Base-by-base conservation (phyloP, 2,113 vertebrate species). In the Poicephalus meyeri region DNA sequence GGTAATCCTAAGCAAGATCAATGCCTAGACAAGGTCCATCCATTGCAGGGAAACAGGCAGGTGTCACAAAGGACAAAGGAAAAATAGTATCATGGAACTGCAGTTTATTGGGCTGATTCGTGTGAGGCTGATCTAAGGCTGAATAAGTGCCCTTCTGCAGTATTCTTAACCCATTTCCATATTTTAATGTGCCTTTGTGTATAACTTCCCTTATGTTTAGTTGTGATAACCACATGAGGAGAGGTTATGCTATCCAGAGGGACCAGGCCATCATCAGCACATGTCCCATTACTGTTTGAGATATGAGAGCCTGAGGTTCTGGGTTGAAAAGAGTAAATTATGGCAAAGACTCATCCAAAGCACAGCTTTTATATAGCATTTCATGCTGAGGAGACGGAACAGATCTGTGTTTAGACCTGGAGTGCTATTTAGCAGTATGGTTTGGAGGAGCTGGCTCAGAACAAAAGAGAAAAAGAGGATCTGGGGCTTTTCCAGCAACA, bases 31-130 rank as follows among this genome's bases (percentile, higher is more conserved):
- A 26, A 71, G 28, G 6, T 11, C 65, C 12, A 6, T 12, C 31
- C 63, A 66, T 53, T 25, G 35, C 41, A 53, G 35, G 46, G 31
- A 60, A 89, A 68, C 20, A 55, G 39, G 56, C 23, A 33, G 20
- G 39, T 28, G 16, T 8, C 56, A 29, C 0, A 0, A 0, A 7
- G 0, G 3, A 35, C 58, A 37, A 53, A 41, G 7, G 2, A 11
- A 23, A 39, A n/a, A 19, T 9, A 31, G 19, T 24, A 6, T 29
- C 10, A 8, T 7, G 55, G 58, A 58, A 53, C 9, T 49, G 60
- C 23, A 47, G 11, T 21, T 71, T 20, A 4, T 10, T 20, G 28
- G 60, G 31, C 39, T 65, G 56, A 33, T 33, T 21, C 25, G 39
- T 6, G 46, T 19, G 44, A 50, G 60, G 20, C 25, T 58, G 44